phyloP scores from a whole-genome alignment of 1,140 invertebrate species.

The Macrotrachela quadricornifera region DNA sequence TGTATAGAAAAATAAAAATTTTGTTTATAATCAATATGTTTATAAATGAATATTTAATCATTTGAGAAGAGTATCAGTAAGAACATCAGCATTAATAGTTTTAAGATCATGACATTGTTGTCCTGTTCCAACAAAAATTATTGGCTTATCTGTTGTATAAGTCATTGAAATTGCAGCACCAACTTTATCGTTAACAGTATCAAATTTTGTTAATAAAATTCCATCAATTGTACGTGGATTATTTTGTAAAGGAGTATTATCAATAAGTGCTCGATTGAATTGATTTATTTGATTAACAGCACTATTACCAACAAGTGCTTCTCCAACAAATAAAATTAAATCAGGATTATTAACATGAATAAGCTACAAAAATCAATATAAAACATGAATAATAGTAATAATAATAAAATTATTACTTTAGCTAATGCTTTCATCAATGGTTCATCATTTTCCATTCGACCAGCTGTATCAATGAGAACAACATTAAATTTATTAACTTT shows the following conservation, averaged over 20 bases:
- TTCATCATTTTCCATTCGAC: slow-evolving; percentile 98
- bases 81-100: slow-evolving; percentile 83
- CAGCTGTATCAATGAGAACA: slow-evolving; percentile 91
- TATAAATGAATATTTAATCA: no score
- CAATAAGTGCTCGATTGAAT: slow-evolving; percentile 77
- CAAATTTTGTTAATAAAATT: slow-evolving; percentile 92
- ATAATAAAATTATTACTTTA: slow-evolving; percentile 38
- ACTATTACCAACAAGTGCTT: slow-evolving; percentile 95
- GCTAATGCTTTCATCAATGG: slow-evolving; percentile 85
- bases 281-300: slow-evolving; percentile 95
- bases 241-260: slow-evolving; percentile 39
- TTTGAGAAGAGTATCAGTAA: no score
- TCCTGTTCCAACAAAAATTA: slow-evolving; percentile 95
- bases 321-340: slow-evolving; percentile 90
- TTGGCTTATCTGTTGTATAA: slow-evolving; percentile 96
- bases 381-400: neutral
- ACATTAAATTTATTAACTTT: slow-evolving; percentile 60
- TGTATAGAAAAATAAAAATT: no score
- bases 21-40: no score
- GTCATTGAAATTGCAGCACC: slow-evolving; percentile 99
- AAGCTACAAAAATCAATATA: slow-evolving; percentile 30
- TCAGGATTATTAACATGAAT: slow-evolving; percentile 79
- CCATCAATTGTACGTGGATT: slow-evolving; percentile 69
- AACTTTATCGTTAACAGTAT: slow-evolving; percentile 96
- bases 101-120: slow-evolving; percentile 96